Percentiles rank a stretch among this genome's conserved stretches.
These are phyloP conservation scores for Illadopsis cleaveri DNA, from an alignment of 2,113 vertebrate species.

Conservation along the genomic window DNA sequence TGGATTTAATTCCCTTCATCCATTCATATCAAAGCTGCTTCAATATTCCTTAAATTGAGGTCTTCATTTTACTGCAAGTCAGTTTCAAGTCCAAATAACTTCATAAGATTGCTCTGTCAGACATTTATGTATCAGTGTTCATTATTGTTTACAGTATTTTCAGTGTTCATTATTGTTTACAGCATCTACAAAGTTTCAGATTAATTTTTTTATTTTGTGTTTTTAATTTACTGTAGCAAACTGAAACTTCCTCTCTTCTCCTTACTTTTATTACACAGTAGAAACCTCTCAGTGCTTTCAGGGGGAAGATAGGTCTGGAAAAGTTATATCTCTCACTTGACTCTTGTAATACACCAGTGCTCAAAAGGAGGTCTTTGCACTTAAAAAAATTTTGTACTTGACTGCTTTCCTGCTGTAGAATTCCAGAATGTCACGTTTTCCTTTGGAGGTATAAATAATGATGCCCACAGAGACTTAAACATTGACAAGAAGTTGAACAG, in stretches of 20 bases:
- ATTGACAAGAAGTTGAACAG: background rate
- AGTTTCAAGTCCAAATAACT: background rate
- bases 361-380: background rate
- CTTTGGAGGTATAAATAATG: background rate
- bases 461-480: background rate
- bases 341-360: background rate
- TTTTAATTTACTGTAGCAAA: background rate
- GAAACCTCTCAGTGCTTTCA: background rate
- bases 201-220: background rate
- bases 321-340: background rate
- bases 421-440: background rate
- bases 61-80: background rate
- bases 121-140: background rate
- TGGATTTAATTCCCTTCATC: background rate
- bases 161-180: background rate
- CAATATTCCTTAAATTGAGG: background rate
- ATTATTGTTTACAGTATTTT: background rate
- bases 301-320: background rate
- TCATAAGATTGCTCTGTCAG: background rate
- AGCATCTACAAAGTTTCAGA: background rate
- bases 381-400: background rate
- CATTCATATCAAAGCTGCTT: background rate
- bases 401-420: background rate
- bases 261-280: background rate
- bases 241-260: background rate